Evolutionary conservation across 2,797 vertebrate genomes (phyloP).

Genomic region (Margarornis squamiger): DNA sequence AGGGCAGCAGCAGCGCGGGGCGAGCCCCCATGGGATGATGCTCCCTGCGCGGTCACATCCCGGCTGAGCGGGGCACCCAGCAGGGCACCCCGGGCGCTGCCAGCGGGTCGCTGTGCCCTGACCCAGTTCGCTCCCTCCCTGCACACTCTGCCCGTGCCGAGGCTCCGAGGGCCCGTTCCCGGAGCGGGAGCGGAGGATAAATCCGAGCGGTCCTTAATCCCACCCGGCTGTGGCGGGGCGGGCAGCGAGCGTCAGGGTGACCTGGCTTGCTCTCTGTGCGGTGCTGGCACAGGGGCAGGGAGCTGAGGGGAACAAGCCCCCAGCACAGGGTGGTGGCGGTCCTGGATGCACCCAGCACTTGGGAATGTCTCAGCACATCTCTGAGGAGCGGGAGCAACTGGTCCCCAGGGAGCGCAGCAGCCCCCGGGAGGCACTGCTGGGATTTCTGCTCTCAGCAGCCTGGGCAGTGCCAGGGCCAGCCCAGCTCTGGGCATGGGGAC

Average conservation of each 20-base stretch:
- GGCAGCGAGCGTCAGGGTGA: constrained; percentile 4
- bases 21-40: constrained; percentile 10
- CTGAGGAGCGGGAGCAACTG: not conserved
- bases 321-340: not conserved
- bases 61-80: accelerated
- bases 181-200: constrained; percentile 31
- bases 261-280: constrained; percentile 36
- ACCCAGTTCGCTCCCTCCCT: constrained; percentile 43
- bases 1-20: not conserved
- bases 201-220: constrained; percentile 67
- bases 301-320: not conserved
- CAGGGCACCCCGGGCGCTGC: not conserved
- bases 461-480: not conserved
- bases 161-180: not conserved
- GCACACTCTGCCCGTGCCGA: not conserved
- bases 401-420: not conserved
- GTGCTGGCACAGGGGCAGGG: not conserved
- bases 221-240: not conserved
- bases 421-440: not conserved
- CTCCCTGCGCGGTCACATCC: not conserved
- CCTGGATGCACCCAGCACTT: not conserved
- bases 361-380: not conserved
- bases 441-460: not conserved
- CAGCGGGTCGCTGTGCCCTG: not conserved
- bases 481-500: accelerated